Base-by-base conservation (phyloP, 2,113 vertebrate genomes). In the Tretioscincus oriximinensis region DNA sequence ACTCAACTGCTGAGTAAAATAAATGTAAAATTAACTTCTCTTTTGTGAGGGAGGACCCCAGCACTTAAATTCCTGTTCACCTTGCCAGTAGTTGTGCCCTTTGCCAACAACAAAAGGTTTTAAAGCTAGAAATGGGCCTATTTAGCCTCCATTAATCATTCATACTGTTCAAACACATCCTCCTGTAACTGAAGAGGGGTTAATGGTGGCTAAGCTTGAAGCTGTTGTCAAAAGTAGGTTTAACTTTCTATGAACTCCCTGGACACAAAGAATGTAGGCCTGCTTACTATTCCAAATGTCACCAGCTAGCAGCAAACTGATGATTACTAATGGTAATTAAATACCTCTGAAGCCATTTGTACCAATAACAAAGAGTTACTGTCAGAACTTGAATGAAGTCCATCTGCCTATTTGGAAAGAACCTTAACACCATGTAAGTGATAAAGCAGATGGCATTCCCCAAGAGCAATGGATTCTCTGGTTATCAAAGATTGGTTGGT, bases 101-200 rank as follows among this genome's bases (percentile, higher is more conserved):
- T 90, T 90, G 84, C 91, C 90, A 91, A 92, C 92, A 93, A 93
- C 93, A 95, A 96, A 96, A 94, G 92, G 88, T 93, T 97, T 96
- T 96, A 70, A 95, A 96, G 95, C 91, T 92, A 95, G 93, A 95
- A 94, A 93, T 91, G 92, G 95, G 92, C 95, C 95, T 94, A 94
- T 96, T 96, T 97, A 96, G 95, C 94, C 94, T 94, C 95, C 95
- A 98, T 98, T 95, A 97, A 96, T 97, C 95, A 98, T 98, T 97
- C 95, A 97, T 96, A 94, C 92, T 92, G 90, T 95, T 95, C 94
- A 95, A 95, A 96, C 96, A 95, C 93, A 96, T 93, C 94, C 92
- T 94, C 92, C 91, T 94, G 95, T 94, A 96, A 96, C 95, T 96
- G 92, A 96, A 96, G 96, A 96, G 95, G 94, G 94, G 93, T 95